These are phyloP conservation scores for Leucosticte australis DNA, from an alignment of 2,113 vertebrate genomes.

Conservation along the genomic window DNA sequence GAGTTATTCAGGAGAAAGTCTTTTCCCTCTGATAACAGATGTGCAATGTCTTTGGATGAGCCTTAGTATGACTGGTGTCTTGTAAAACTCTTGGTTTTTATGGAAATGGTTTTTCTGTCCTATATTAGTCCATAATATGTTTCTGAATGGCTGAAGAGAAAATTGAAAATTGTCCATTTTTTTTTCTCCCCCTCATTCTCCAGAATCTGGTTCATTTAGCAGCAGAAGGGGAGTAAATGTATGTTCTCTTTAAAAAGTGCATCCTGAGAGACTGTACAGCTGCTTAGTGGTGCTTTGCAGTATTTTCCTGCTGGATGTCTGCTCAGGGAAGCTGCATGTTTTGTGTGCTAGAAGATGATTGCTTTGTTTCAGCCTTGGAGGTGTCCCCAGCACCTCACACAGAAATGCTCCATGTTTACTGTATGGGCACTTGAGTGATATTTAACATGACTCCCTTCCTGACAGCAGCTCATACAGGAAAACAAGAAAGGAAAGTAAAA, in stretches of 20 bases:
- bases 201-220: background rate
- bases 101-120: background rate
- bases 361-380: background rate
- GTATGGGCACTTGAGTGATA: fast-evolving
- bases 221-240: background rate
- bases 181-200: fast-evolving
- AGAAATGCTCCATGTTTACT: background rate
- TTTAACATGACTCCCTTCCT: background rate
- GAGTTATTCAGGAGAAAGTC: background rate
- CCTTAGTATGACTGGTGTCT: background rate
- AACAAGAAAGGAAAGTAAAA: background rate
- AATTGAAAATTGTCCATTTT: background rate
- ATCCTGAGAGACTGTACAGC: background rate
- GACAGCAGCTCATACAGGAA: background rate
- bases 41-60: background rate
- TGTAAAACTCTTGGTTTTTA: background rate
- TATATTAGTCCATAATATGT: background rate
- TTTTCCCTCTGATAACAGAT: background rate
- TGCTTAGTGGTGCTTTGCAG: background rate
- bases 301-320: background rate
- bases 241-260: background rate
- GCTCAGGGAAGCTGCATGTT: background rate
- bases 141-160: background rate
- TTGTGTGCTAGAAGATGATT: background rate
- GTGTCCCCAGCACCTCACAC: background rate